Base-by-base conservation (phyloP, 2,797 vertebrate species). In the Hippoglossus hippoglossus region DNA sequence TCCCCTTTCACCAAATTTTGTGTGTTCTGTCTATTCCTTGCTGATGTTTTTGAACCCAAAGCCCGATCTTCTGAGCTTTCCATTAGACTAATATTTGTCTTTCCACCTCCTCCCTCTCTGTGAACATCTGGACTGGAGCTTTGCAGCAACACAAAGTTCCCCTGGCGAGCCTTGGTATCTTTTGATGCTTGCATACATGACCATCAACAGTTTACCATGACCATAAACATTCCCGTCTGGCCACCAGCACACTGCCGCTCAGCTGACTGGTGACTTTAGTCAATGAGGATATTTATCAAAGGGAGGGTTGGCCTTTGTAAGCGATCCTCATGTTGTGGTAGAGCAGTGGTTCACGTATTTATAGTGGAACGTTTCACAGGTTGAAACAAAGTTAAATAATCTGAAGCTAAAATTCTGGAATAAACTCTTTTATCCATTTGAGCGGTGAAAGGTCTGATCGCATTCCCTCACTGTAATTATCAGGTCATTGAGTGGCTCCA, bases 21-120 rank as follows among this genome's bases (percentile, higher is more conserved):
- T 77, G 47, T 44, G 46, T 75, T 59, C 58, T 63, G n/a, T 59
- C 50, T 39, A 80, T 58, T 74, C 57, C 55, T 75, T 92, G 89
- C 91, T 93, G 86, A 91, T 92, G 83, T 89, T 91, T 86, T 64
- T 19, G 1, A 82, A 80, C 73, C 80, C 68, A 22, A 41, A 80
- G 67, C 70, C 77, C 57, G 68, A 84, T 84, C 83, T 81, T 79
- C 85, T 31, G 79, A 82, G 86, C 87, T 85, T 93, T 92, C 83
- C 91, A 79, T 75, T 83, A 79, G 89, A 94, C 92, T 94, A 95
- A 94, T 95, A 94, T 94, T 94, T 95, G 92, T 93, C 83, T 94
- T 94, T 92, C 89, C 77, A 79, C 87, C 86, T 85, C 89, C 84
- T 90, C 90, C 85, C 68, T 71, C 67, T 69, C 76, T 58, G 50